These are phyloP conservation scores for Bolborhynchus lineola DNA, from an alignment of 2,113 vertebrate genomes.

Conservation along the genomic window DNA sequence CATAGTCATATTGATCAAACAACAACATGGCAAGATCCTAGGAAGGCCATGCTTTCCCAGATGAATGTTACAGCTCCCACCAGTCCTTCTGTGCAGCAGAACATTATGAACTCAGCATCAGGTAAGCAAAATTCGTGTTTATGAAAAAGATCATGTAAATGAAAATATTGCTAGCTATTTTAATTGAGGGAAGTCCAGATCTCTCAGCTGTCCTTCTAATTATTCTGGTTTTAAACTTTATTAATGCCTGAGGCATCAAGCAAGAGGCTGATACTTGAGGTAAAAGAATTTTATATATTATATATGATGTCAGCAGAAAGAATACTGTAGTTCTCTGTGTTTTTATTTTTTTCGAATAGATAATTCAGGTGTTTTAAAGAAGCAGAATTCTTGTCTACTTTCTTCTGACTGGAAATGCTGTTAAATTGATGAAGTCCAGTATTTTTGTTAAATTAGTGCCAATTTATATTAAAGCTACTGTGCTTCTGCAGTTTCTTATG, in stretches of 20 bases:
- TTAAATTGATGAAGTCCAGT: background rate
- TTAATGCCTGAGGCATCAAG: background rate
- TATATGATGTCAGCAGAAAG: background rate
- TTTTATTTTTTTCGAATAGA: background rate
- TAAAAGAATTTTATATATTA: background rate
- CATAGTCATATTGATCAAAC: constrained; percentile 94
- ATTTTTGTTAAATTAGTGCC: background rate
- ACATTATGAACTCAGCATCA: constrained; percentile 87
- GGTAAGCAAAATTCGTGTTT: constrained; percentile 73
- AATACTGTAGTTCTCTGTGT: background rate
- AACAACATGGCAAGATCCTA: constrained; percentile 97
- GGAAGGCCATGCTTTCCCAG: constrained; percentile 92
- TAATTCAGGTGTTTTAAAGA: background rate
- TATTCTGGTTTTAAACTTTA: background rate
- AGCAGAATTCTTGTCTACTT: background rate
- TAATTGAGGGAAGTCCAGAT: background rate
- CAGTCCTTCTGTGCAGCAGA: constrained; percentile 89
- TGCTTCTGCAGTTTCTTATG: background rate
- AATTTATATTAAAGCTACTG: background rate
- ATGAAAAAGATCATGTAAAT: background rate
- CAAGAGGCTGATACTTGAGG: background rate
- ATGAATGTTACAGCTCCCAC: constrained; percentile 87
- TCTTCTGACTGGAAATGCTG: background rate
- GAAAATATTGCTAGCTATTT: background rate
- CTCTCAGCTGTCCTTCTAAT: background rate